A percentile compares a stretch with the other conserved stretches of the same genome.
phyloP scores from a whole-genome alignment of 2,113 vertebrate species.

The Mustela lutreola region DNA sequence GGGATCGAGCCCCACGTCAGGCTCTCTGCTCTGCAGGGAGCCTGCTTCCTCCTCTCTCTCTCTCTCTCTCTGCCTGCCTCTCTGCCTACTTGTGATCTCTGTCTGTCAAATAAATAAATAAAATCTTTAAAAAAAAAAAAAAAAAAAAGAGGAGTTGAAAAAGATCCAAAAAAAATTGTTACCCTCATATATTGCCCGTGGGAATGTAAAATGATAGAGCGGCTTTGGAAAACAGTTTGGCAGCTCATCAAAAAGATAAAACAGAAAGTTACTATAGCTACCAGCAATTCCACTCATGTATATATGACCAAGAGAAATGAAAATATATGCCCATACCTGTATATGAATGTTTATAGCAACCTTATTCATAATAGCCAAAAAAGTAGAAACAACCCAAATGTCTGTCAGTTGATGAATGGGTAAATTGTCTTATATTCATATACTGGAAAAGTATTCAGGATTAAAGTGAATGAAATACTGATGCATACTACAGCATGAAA shows the following conservation, averaged over 20 bases:
- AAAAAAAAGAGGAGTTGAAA: background rate
- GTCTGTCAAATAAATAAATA: too few species aligned
- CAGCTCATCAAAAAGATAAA: background rate
- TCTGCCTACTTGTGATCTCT: too few species aligned
- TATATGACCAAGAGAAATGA: background rate
- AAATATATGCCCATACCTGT: background rate
- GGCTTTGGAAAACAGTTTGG: background rate
- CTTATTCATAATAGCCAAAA: conserved; percentile 12
- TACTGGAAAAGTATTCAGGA: background rate
- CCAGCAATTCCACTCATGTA: background rate
- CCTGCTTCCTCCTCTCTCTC: too few species aligned
- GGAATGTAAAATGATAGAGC: background rate
- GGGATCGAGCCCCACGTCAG: too few species aligned
- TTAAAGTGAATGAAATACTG: background rate
- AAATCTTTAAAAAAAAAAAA: too few species aligned
- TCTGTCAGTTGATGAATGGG: background rate
- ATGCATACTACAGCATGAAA: background rate
- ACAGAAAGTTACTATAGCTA: background rate
- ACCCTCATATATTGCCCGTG: background rate
- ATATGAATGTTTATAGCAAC: background rate
- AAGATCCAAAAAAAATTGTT: background rate
- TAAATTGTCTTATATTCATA: background rate
- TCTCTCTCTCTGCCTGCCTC: too few species aligned
- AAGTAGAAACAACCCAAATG: background rate
- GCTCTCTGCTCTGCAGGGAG: too few species aligned